These are phyloP conservation scores for Microdon myrmicae DNA, from an alignment of 2,888 invertebrate species.

Conservation along the genomic window DNA sequence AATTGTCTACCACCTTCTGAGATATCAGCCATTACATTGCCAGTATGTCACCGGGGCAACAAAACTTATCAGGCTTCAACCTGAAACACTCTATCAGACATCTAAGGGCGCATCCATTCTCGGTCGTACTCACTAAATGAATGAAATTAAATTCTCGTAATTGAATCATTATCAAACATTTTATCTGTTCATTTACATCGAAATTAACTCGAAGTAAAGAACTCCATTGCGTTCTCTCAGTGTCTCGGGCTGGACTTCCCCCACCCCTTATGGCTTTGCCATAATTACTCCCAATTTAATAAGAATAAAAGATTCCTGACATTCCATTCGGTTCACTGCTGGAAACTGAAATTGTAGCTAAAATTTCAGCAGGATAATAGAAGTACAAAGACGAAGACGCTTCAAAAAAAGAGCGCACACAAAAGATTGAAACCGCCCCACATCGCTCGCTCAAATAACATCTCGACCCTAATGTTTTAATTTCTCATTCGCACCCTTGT, in stretches of 20 bases:
- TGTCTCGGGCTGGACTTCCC: background rate
- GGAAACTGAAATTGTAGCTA: conserved; percentile 27
- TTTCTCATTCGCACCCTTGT: conserved; percentile 51
- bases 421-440: conserved; percentile 6
- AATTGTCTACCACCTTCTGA: conserved; percentile 6
- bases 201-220: conserved; percentile 60
- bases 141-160: conserved; percentile 58
- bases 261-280: conserved; percentile 3
- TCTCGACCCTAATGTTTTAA: conserved; percentile 53
- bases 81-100: conserved; percentile 7
- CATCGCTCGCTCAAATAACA: conserved; percentile 19
- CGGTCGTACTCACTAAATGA: conserved; percentile 27
- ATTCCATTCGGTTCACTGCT: conserved; percentile 39
- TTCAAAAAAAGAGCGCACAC: conserved; percentile 12
- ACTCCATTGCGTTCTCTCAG: conserved; percentile 21
- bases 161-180: conserved; percentile 65
- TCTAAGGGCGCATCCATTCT: conserved; percentile 5
- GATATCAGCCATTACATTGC: conserved; percentile 7
- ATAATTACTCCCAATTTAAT: conserved; percentile 52
- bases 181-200: conserved; percentile 65
- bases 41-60: conserved; percentile 50
- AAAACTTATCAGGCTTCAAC: conserved; percentile 38
- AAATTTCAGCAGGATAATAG: conserved; percentile 33
- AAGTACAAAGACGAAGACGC: background rate
- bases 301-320: conserved; percentile 52